Evolutionary conservation across 2,797 vertebrate species (phyloP).

Genomic region (Smutsia temminckii): DNA sequence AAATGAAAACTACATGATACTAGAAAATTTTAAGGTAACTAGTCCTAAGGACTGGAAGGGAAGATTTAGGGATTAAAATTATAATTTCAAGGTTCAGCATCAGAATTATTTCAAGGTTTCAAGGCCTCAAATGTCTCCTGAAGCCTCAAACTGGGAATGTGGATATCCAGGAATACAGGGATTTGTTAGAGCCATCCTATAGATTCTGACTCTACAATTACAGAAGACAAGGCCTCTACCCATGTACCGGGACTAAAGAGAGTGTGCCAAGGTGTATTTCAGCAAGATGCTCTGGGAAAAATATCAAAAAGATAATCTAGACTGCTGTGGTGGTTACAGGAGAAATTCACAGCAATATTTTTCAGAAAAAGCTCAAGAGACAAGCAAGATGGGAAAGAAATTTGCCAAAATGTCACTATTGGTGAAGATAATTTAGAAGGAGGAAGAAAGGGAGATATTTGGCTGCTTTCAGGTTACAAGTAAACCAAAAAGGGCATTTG

Average conservation of each 20-base stretch:
- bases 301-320: background rate
- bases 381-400: background rate
- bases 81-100: background rate
- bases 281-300: background rate
- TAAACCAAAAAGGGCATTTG: background rate
- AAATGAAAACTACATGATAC: background rate
- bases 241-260: background rate
- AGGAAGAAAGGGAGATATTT: background rate
- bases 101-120: slow-evolving; percentile 31
- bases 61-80: background rate
- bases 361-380: background rate
- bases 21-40: background rate
- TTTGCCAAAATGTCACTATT: background rate
- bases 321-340: background rate
- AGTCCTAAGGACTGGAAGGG: background rate
- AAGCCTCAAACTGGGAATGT: background rate
- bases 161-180: background rate
- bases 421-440: slow-evolving; percentile 7
- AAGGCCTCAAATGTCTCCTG: background rate
- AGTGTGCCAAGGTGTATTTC: background rate
- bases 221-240: background rate
- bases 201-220: background rate
- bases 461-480: background rate
- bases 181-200: background rate
- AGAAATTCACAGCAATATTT: background rate